Conservation (phyloP, 2,797 vertebrate genomes). For the Potorous gilbertii region DNA sequence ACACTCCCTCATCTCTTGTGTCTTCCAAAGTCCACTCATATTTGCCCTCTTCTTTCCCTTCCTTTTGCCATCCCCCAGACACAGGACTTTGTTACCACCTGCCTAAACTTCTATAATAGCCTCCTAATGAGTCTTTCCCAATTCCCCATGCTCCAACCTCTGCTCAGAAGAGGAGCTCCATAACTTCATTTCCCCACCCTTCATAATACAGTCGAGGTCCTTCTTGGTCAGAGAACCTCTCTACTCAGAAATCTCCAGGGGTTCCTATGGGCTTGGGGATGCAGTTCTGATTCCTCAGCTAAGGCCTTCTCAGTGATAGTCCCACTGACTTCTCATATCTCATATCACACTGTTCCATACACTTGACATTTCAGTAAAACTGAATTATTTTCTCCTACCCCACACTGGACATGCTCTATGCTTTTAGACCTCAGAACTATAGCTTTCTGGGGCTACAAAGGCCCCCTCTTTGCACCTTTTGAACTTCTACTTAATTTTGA, state of each 20-base stretch:
- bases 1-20: conserved; percentile 28
- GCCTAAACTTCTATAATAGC: conserved; percentile 39
- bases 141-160: neutral
- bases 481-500: neutral
- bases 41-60: conserved; percentile 15
- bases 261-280: conserved; percentile 19
- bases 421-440: no score
- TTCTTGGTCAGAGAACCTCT: neutral
- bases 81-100: conserved; percentile 15
- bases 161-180: neutral
- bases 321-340: conserved; percentile 8
- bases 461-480: neutral
- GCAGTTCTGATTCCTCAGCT: conserved; percentile 41
- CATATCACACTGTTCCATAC: no score
- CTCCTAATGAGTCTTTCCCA: neutral
- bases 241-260: conserved; percentile 41
- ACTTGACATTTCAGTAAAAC: no score
- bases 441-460: no score
- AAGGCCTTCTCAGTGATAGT: conserved; percentile 18
- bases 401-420: no score
- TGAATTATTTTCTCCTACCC: no score
- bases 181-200: neutral
- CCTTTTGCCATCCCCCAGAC: conserved; percentile 12
- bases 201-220: conserved; percentile 24
- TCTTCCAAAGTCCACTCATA: conserved; percentile 25